A percentile compares a stretch with the other conserved stretches of the same genome.
Evolutionary conservation across 2,113 vertebrate genomes (phyloP).

Genomic region (cattle (Bos taurus)): DNA sequence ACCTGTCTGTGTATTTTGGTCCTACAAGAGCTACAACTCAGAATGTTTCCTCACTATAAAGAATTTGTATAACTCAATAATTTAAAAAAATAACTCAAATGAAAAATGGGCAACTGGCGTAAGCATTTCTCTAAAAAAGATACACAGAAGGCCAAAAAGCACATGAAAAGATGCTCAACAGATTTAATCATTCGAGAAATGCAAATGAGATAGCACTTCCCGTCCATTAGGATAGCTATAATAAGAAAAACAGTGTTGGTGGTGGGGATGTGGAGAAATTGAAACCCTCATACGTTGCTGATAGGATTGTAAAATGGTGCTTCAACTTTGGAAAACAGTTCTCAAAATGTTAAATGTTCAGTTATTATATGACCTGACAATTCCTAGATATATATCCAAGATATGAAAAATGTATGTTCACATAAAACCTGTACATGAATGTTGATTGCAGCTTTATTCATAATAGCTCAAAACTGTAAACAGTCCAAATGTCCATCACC

Average conservation of each 20-base stretch:
- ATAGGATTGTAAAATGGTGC: background rate
- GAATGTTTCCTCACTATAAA: background rate
- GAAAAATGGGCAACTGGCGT: background rate
- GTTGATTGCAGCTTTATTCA: background rate
- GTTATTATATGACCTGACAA: background rate
- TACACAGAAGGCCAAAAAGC: background rate
- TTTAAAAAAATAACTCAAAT: background rate
- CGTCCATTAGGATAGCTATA: background rate
- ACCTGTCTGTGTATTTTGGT: background rate
- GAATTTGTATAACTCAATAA: background rate
- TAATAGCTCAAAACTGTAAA: background rate
- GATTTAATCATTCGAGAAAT: background rate
- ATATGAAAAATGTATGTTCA: background rate
- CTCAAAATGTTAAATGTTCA: background rate
- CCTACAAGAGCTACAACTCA: background rate
- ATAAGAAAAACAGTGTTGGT: background rate
- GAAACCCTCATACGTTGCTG: background rate
- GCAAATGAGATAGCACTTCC: background rate
- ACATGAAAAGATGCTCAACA: background rate
- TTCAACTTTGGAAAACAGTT: background rate
- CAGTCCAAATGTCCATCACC: background rate
- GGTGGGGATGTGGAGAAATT: background rate
- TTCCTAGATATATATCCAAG: background rate
- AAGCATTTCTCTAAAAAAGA: background rate
- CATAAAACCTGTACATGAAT: background rate